Base-by-base conservation (phyloP, 2,797 vertebrate species). In the Halcyon leucocephala region DNA sequence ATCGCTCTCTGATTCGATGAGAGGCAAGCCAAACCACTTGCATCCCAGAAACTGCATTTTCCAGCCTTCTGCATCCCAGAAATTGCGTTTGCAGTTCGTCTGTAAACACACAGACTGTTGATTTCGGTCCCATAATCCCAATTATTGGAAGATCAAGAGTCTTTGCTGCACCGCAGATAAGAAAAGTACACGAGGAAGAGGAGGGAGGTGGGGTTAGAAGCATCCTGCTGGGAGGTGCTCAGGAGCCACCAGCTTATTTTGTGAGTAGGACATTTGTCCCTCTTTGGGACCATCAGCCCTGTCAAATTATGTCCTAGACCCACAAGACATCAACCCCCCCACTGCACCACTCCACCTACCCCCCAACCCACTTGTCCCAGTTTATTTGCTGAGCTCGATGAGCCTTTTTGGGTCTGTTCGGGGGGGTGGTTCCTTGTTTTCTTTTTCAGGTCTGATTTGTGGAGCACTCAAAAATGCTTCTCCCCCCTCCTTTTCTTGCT, bases 401-500 rank as follows among this genome's bases (percentile, higher is more conserved):
- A 76, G 70, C 77, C 72, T 86, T 54, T 55, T 86, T 61, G 57
- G 22, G 54, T 62, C 80, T 88, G 6, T 44, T 72, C 54, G 16
- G 7, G 51, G 61, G 9, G 8, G 7, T 44, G 13, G 21, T 2
- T 8, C 35, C 9, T 37, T 62, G 44, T 5, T 28, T 83, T 51
- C 12, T 66, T 62, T 58, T 86, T 81, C 12, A 86, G 52, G 33
- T 57, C 67, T 49, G 71, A 95, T 74, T 96, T 93, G 87, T 76
- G 62, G 85, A 92, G 54, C 54, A 31, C 62, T 92, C 67, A 67
- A 62, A 91, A 95, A 29, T 11, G 6, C 65, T 22, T 33, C 25
- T 19, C 33, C 81, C 61, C 85, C 46, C 21, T 22, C 8, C 82
- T 89, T 69, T 85, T 95, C 88, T 65, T 90, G 95, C 95, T 92